A percentile compares a stretch with the other conserved stretches of the same genome.
Evolutionary conservation across 2,113 vertebrate species (phyloP).

Genomic region (Limnothrissa miodon): DNA sequence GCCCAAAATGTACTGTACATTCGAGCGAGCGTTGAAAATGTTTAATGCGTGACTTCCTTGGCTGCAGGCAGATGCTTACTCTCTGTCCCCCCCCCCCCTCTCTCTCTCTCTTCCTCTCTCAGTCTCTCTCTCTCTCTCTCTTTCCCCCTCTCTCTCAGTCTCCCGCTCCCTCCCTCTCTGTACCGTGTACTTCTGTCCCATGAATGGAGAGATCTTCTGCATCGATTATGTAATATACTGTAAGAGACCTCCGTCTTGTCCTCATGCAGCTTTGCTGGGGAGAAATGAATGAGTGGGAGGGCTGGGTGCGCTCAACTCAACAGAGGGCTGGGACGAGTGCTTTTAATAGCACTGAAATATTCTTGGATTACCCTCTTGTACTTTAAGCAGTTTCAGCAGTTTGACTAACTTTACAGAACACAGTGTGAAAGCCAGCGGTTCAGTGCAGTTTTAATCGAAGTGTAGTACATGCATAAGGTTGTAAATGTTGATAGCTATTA

Average conservation of each 20-base stretch:
- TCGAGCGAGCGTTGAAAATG: constrained; percentile 3
- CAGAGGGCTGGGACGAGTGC: neutral
- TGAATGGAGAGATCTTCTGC: constrained; percentile 49
- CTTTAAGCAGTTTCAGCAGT: neutral
- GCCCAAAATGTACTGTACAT: constrained; percentile 19
- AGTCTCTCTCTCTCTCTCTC: constrained; percentile 15
- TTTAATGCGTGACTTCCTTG: constrained; percentile 23
- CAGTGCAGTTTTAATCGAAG: neutral
- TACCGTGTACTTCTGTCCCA: constrained; percentile 49
- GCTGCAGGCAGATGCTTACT: neutral
- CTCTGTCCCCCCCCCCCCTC: constrained; percentile 7
- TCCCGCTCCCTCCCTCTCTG: constrained; percentile 25
- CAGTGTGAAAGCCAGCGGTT: neutral
- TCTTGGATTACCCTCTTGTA: neutral
- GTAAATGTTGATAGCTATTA: neutral
- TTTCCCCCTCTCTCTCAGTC: constrained; percentile 8
- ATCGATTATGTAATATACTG: constrained; percentile 58
- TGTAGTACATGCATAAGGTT: neutral
- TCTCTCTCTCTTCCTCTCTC: constrained; percentile 20
- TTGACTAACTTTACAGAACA: neutral
- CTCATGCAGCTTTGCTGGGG: constrained; percentile 50
- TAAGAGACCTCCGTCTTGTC: constrained; percentile 50
- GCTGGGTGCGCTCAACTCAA: neutral
- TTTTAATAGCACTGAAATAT: neutral
- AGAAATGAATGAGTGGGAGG: constrained; percentile 21